phyloP scores from a whole-genome alignment of 2,888 invertebrate genomes.

The Loripinus fragilis region DNA sequence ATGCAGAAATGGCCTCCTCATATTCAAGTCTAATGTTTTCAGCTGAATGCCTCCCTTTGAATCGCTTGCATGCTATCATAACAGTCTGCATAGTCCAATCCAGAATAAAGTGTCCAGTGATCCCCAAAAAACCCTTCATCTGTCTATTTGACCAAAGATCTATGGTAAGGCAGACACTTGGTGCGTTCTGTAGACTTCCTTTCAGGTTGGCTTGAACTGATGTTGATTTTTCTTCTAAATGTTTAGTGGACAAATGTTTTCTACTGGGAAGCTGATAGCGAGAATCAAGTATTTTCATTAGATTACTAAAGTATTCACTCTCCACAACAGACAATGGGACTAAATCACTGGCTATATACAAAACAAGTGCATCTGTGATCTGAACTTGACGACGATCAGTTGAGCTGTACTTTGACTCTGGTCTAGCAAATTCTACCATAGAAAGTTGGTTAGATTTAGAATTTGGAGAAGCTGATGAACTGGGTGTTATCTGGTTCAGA shows the following conservation, averaged over 20 bases:
- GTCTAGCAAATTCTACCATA: too few species aligned
- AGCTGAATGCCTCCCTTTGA: too few species aligned
- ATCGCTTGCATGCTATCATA: conserved; percentile 44
- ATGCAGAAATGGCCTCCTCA: conserved; percentile 42
- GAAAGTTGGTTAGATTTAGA: too few species aligned
- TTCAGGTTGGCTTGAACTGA: conserved; percentile 25
- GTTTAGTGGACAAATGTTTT: conserved; percentile 21
- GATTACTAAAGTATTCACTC: conserved; percentile 30
- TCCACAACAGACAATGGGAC: conserved; percentile 42
- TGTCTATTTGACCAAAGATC: too few species aligned
- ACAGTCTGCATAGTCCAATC: conserved; percentile 38
- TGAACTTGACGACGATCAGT: conserved; percentile 28
- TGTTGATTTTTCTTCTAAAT: conserved; percentile 28
- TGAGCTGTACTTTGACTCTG: conserved; percentile 26
- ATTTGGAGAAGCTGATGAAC: too few species aligned
- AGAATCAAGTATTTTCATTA: conserved; percentile 27
- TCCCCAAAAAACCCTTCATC: conserved; percentile 40
- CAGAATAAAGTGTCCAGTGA: conserved; percentile 44
- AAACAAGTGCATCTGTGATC: conserved; percentile 34
- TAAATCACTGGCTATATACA: conserved; percentile 45
- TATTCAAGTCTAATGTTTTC: conserved; percentile 43
- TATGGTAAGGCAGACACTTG: conserved; percentile 45
- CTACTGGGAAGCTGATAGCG: conserved; percentile 19
- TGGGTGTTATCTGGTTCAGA: too few species aligned
- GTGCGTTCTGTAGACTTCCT: conserved; percentile 27